Evolutionary conservation across 2,888 invertebrate species (phyloP).

Genomic region (Tipula unca): DNA sequence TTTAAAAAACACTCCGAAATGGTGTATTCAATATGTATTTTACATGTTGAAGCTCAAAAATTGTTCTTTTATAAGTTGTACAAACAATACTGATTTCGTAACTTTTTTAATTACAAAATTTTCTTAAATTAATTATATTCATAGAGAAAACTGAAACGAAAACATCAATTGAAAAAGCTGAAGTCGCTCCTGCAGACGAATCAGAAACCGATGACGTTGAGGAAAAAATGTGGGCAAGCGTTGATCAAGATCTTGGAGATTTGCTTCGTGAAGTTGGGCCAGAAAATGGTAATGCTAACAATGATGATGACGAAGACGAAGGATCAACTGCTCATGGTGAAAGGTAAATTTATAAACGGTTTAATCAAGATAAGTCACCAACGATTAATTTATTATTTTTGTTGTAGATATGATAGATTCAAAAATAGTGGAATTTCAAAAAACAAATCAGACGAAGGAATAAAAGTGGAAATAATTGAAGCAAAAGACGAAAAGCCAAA

Average conservation of each 20-base stretch:
- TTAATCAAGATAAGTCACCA: neutral
- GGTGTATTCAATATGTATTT: too few species aligned
- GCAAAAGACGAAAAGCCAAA: neutral
- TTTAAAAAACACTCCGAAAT: too few species aligned
- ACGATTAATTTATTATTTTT: neutral
- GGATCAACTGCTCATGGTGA: conserved; percentile 46
- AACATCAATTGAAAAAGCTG: conserved; percentile 1
- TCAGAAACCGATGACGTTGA: conserved; percentile 46
- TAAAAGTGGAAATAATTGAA: neutral
- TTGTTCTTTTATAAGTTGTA: too few species aligned
- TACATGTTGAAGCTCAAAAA: too few species aligned
- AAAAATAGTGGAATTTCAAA: conserved; percentile 52
- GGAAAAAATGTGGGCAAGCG: conserved; percentile 72
- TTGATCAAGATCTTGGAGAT: conserved; percentile 72
- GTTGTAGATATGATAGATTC: conserved; percentile 52
- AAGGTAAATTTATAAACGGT: conserved; percentile 39
- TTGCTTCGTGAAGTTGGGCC: conserved; percentile 59
- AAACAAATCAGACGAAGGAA: neutral
- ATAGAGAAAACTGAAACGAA: conserved; percentile 19
- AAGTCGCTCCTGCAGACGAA: neutral
- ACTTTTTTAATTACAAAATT: too few species aligned
- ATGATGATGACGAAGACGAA: conserved; percentile 60
- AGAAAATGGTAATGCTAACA: conserved; percentile 53
- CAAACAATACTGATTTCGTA: too few species aligned
- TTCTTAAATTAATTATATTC: neutral